Conservation (phyloP, 2,113 vertebrate species). For the Lophochroa leadbeateri region DNA sequence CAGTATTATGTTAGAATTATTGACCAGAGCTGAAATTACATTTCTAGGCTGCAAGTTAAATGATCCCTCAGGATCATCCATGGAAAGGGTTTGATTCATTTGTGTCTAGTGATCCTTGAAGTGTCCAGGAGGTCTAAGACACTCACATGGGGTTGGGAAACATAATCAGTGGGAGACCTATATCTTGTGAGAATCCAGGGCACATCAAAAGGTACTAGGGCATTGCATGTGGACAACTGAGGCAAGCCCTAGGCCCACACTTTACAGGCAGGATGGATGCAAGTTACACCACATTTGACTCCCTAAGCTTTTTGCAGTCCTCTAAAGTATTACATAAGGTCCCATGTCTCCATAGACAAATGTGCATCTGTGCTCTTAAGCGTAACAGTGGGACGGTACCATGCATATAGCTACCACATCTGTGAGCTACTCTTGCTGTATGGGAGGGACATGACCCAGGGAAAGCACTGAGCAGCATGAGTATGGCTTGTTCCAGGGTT, state of each 20-base stretch:
- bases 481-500: rapidly evolving
- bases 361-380: neutral
- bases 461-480: neutral
- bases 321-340: neutral
- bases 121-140: too few relatives aligned
- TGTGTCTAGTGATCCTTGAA: too few relatives aligned
- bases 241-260: neutral
- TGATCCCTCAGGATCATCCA: too few relatives aligned
- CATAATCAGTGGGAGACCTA: too few relatives aligned
- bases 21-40: too few relatives aligned
- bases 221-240: neutral
- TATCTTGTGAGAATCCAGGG: too few relatives aligned
- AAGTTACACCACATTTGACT: neutral
- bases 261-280: neutral
- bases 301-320: too few relatives aligned
- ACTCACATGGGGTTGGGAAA: too few relatives aligned
- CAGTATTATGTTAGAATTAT: too few relatives aligned
- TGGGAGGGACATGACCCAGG: neutral
- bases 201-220: neutral
- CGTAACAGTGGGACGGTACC: rapidly evolving
- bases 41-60: too few relatives aligned
- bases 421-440: rapidly evolving
- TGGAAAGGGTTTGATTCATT: too few relatives aligned
- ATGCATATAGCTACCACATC: rapidly evolving
- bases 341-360: neutral